Conservation (phyloP, 2,113 vertebrate species). For the Alligator sinensis region DNA sequence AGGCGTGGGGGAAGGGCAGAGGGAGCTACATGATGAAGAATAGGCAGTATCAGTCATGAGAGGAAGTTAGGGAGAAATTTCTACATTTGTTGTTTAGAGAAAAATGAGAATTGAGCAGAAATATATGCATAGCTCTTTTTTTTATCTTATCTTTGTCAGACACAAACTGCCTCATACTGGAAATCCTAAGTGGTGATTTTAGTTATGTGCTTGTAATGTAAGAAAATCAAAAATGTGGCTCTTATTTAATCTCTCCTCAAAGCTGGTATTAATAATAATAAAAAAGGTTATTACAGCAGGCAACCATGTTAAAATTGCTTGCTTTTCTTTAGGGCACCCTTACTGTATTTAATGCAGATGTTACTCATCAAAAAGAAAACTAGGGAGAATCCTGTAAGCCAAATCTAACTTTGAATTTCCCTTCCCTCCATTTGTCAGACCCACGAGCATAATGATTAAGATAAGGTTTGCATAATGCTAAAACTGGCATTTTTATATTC, state of each 20-base stretch:
- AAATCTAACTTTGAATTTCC: constrained; percentile 52
- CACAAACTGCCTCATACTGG: constrained; percentile 53
- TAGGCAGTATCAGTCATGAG: constrained; percentile 51
- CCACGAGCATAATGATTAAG: neutral
- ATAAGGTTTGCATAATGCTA: constrained; percentile 9
- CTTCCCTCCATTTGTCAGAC: neutral
- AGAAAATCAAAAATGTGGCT: constrained; percentile 62
- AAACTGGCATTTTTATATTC: constrained; percentile 1
- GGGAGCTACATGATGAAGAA: constrained; percentile 55
- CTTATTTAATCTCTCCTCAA: constrained; percentile 64
- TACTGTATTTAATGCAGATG: constrained; percentile 30
- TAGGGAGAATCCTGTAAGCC: constrained; percentile 43
- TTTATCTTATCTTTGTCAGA: constrained; percentile 31
- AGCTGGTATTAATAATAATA: constrained; percentile 64
- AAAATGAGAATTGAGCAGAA: constrained; percentile 37
- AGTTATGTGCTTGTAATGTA: constrained; percentile 61
- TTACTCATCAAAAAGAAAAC: constrained; percentile 38
- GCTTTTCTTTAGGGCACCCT: constrained; percentile 48
- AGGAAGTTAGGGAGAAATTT: constrained; percentile 35
- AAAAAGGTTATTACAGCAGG: constrained; percentile 68
- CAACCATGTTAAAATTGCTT: constrained; percentile 67
- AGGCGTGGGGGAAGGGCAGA: constrained; percentile 42
- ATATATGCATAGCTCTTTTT: constrained; percentile 1
- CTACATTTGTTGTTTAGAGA: constrained; percentile 45
- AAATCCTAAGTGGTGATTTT: constrained; percentile 65